phyloP scores from a whole-genome alignment of 2,113 vertebrate genomes.

The Psephotus haematonotus region DNA sequence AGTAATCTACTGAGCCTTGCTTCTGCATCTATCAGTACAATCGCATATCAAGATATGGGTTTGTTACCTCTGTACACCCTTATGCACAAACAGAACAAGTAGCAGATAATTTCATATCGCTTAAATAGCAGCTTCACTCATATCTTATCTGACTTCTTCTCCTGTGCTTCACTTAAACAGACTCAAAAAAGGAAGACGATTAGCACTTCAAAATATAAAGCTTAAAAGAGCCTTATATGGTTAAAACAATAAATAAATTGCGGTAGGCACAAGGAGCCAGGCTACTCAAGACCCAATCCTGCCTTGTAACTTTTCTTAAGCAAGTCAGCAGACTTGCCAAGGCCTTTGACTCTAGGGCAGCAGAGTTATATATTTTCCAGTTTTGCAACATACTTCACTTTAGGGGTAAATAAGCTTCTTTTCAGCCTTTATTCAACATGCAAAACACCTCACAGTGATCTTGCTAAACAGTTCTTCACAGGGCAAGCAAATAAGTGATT shows the following conservation, averaged over 20 bases:
- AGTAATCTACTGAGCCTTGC: not conserved
- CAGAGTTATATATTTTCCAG: conserved; percentile 36
- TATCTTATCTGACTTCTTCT: not conserved
- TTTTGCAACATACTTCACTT: conserved; percentile 37
- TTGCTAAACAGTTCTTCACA: conserved; percentile 36
- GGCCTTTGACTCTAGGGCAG: not conserved
- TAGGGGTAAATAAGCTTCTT: conserved; percentile 31
- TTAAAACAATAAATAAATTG: not conserved
- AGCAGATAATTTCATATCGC: not conserved
- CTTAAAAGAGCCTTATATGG: not conserved
- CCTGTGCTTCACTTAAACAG: not conserved
- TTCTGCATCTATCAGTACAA: not conserved
- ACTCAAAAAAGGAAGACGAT: not conserved
- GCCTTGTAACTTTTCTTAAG: not conserved
- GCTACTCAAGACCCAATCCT: not conserved
- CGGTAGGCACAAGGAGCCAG: not conserved
- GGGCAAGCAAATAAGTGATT: conserved; percentile 49
- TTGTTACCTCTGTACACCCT: not conserved
- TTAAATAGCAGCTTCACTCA: not conserved
- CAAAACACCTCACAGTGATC: conserved; percentile 37
- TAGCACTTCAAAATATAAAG: not conserved
- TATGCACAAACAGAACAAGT: not conserved
- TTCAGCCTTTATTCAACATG: conserved; percentile 24
- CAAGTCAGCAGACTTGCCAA: not conserved
- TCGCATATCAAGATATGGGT: not conserved